Conservation (phyloP, 2,888 invertebrate genomes). For the Blera fallax region DNA sequence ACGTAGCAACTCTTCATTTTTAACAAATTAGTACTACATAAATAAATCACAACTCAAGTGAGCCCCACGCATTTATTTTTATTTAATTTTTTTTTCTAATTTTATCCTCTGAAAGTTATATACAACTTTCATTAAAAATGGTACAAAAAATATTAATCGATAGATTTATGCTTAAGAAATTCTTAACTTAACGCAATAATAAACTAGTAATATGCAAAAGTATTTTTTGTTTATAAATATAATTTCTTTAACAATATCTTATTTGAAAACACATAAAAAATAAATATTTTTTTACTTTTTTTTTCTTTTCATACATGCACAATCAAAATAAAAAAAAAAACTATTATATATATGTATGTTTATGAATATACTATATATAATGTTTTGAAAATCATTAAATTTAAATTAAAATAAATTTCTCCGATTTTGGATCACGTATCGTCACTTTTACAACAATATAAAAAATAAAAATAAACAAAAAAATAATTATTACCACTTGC, state of each 20-base stretch:
- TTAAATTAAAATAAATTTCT: not conserved
- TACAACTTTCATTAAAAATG: not conserved
- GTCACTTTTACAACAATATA: not conserved
- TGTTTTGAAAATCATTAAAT: conserved; percentile 33
- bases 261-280: conserved; percentile 43
- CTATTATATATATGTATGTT: conserved; percentile 32
- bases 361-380: conserved; percentile 38
- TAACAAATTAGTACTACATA: conserved; percentile 6
- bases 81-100: conserved; percentile 37
- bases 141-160: not conserved
- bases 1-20: conserved; percentile 24
- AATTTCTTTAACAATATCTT: conserved; percentile 1
- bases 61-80: conserved; percentile 72
- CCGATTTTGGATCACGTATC: conserved; percentile 42
- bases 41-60: conserved; percentile 66
- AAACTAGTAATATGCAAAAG: conserved; percentile 21
- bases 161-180: conserved; percentile 26
- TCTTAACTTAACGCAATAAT: conserved; percentile 22
- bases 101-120: not conserved
- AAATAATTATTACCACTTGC: conserved; percentile 2
- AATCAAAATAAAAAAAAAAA: conserved; percentile 63
- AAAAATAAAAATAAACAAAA: conserved; percentile 23
- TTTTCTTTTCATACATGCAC: conserved; percentile 74
- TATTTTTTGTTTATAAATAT: conserved; percentile 10
- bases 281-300: conserved; percentile 46